A percentile compares a stretch with the other conserved stretches of the same genome.
Conservation (phyloP, 2,113 vertebrate genomes). For the Todiramphus chloris region DNA sequence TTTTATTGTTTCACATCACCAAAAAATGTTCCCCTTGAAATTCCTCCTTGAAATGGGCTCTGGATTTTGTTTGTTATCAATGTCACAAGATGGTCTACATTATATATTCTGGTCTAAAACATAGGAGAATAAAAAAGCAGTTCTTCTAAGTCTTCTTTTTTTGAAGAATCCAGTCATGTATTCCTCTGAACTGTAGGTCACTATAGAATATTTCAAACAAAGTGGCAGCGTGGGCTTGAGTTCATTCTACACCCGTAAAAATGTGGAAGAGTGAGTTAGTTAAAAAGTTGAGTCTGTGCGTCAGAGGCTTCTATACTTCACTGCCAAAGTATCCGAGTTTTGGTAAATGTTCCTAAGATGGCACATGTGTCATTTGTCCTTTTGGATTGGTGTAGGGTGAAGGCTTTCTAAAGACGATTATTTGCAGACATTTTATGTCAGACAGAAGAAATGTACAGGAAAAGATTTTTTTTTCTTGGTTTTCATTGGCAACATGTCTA, state of each 20-base stretch:
- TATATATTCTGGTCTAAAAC: not conserved
- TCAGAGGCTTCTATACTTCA: not conserved
- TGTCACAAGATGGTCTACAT: not conserved
- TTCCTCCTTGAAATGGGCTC: not conserved
- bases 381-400: not conserved
- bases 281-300: not conserved
- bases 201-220: not conserved
- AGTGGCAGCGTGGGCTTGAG: not conserved
- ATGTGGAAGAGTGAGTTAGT: not conserved
- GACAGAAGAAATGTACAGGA: slow-evolving; percentile 64
- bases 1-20: not conserved
- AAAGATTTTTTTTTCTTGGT: slow-evolving; percentile 22
- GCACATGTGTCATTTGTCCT: not conserved
- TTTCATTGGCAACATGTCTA: slow-evolving; percentile 49
- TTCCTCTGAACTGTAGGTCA: not conserved
- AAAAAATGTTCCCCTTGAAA: not conserved
- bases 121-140: accelerated
- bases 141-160: not conserved
- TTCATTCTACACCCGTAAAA: not conserved
- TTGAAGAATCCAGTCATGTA: not conserved
- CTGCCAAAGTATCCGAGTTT: not conserved
- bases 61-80: not conserved
- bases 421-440: slow-evolving; percentile 55
- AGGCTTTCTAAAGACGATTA: slow-evolving; percentile 29
- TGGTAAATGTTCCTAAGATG: not conserved